Percentiles rank a stretch among this genome's conserved stretches.
Conservation (phyloP, 2,797 vertebrate species). For the Diplodus sargus region DNA sequence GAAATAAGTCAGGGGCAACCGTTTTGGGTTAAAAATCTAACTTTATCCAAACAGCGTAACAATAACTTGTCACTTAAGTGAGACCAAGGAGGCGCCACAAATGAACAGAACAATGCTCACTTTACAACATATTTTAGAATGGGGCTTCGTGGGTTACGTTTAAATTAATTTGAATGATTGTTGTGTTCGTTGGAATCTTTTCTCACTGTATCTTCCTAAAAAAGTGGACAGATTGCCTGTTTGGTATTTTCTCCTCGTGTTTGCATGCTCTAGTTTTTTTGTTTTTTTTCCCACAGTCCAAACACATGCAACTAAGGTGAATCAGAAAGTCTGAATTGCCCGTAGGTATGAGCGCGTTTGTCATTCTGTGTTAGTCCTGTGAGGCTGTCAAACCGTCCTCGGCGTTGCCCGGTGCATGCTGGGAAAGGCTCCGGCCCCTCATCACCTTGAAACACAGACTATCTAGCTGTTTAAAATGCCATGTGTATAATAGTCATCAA, state of each 20-base stretch:
- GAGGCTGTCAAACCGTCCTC: constrained; percentile 54
- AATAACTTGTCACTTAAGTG: background rate
- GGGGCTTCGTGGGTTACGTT: background rate
- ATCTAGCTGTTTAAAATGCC: constrained; percentile 49
- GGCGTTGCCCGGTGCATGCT: constrained; percentile 43
- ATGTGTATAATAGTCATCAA: background rate
- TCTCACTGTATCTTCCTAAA: background rate
- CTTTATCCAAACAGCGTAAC: no score
- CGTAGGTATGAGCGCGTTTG: constrained; percentile 58
- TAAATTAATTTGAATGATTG: background rate
- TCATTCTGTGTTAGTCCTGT: constrained; percentile 47
- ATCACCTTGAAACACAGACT: constrained; percentile 61
- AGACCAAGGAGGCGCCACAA: background rate
- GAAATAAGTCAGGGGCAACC: no score
- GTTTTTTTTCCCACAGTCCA: constrained; percentile 13
- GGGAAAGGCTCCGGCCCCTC: constrained; percentile 23
- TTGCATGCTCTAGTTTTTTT: constrained; percentile 33
- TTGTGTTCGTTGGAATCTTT: background rate
- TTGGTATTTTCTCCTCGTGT: constrained; percentile 7
- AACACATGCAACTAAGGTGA: constrained; percentile 44
- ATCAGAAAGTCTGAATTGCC: constrained; percentile 46
- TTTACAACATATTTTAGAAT: background rate
- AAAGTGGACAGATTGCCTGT: background rate
- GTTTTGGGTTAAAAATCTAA: no score
- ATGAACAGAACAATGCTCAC: background rate